phyloP scores from a whole-genome alignment of 2,888 invertebrate genomes.

The Cordylochernes scorpioides region DNA sequence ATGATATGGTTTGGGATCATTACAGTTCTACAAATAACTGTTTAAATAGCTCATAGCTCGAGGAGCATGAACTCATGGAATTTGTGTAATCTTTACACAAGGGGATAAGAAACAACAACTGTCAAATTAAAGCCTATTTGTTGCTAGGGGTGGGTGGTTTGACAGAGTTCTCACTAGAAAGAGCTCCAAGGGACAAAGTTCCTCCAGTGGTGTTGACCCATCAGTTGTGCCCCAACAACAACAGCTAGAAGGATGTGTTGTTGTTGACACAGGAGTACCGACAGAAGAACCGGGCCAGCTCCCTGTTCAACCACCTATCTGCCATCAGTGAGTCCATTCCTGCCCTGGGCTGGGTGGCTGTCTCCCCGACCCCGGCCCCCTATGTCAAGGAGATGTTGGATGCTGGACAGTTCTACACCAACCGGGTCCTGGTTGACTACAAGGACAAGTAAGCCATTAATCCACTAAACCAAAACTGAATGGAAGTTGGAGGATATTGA shows the following conservation, averaged over 20 bases:
- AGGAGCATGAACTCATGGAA: too few species aligned
- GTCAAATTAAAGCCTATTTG: too few species aligned
- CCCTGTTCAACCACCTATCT: conserved; percentile 75
- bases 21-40: too few species aligned
- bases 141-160: too few species aligned
- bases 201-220: background rate
- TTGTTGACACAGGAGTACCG: conserved; percentile 43
- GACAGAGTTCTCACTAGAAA: too few species aligned
- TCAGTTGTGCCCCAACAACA: conserved; percentile 1
- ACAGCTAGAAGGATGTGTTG: conserved; percentile 1
- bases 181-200: background rate
- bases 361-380: conserved; percentile 72
- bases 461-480: too few species aligned
- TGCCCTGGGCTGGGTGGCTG: conserved; percentile 83
- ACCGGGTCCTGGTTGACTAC: conserved; percentile 90
- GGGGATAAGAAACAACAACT: too few species aligned
- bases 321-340: conserved; percentile 86
- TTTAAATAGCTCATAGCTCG: too few species aligned
- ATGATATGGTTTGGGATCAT: too few species aligned
- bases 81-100: too few species aligned
- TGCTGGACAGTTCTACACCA: conserved; percentile 89
- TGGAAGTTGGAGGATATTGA: background rate
- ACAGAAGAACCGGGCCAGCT: conserved; percentile 61
- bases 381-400: conserved; percentile 96
- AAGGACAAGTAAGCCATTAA: conserved; percentile 52